phyloP scores from a whole-genome alignment of 1,140 invertebrate species.

The Drosophila sechellia region DNA sequence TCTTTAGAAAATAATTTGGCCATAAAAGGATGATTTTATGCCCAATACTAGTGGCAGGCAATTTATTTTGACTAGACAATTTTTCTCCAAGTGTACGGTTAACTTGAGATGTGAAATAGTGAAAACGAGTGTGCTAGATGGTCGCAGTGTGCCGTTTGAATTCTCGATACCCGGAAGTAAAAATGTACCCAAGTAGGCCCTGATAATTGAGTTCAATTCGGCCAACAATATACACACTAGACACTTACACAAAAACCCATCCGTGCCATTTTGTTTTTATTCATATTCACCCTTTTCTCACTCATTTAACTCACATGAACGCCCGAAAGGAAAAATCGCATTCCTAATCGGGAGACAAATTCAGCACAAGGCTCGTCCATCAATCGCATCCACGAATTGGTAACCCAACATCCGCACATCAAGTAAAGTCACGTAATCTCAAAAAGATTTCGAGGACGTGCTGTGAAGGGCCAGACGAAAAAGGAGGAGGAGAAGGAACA shows the following conservation, averaged over 20 bases:
- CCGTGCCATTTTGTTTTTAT: neutral
- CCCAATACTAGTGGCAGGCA: neutral
- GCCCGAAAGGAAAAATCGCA: neutral
- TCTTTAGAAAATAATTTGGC: too few species aligned
- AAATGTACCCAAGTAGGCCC: constrained; percentile 8
- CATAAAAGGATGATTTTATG: too few species aligned
- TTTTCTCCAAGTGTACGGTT: neutral
- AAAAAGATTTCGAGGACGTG: too few species aligned
- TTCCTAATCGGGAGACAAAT: constrained; percentile 3
- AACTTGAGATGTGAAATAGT: neutral
- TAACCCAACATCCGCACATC: neutral
- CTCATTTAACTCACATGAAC: constrained; percentile 2
- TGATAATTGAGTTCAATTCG: constrained; percentile 29
- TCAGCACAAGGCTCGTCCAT: constrained; percentile 10
- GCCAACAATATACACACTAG: constrained; percentile 10
- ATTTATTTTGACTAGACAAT: neutral
- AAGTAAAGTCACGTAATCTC: neutral
- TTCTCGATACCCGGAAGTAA: neutral
- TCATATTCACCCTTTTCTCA: constrained; percentile 1
- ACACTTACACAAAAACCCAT: constrained; percentile 23
- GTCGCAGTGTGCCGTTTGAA: constrained; percentile 14
- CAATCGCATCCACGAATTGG: neutral
- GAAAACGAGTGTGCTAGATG: neutral
- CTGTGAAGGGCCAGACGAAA: neutral
- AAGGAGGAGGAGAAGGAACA: too few species aligned